A percentile compares a stretch with the other conserved stretches of the same genome.
These are phyloP conservation scores for Phainopepla nitens DNA, from an alignment of 2,113 vertebrate species.

Conservation along the genomic window DNA sequence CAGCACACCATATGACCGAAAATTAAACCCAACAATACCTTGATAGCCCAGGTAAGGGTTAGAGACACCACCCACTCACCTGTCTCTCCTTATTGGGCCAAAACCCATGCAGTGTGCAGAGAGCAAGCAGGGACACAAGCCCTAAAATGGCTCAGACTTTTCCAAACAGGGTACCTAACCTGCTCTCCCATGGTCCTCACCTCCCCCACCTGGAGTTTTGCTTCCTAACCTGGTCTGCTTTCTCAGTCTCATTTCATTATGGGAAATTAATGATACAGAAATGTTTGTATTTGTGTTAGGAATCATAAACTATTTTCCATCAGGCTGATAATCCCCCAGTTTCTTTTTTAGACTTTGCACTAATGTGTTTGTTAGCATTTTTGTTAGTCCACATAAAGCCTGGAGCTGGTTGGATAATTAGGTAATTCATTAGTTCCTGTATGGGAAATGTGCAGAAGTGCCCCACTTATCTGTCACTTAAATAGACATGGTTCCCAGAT, in stretches of 20 bases:
- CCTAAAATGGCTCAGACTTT: not conserved
- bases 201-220: not conserved
- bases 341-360: not conserved
- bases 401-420: not conserved
- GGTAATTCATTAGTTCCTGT: slow-evolving; percentile 25
- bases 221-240: not conserved
- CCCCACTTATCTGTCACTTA: not conserved
- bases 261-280: not conserved
- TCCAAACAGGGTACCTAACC: too few species aligned
- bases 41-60: not conserved
- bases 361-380: not conserved
- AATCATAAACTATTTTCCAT: not conserved
- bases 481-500: not conserved
- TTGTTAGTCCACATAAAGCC: not conserved
- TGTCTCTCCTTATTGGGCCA: not conserved
- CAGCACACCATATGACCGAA: not conserved
- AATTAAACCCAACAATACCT: not conserved
- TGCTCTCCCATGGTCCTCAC: not conserved
- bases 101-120: not conserved
- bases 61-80: not conserved
- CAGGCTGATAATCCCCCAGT: not conserved
- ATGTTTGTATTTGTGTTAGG: not conserved
- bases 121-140: not conserved
- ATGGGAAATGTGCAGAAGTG: not conserved
- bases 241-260: not conserved